A percentile compares a stretch with the other conserved stretches of the same genome.
phyloP scores from a whole-genome alignment of 2,113 vertebrate species.

The Probosciger aterrimus region DNA sequence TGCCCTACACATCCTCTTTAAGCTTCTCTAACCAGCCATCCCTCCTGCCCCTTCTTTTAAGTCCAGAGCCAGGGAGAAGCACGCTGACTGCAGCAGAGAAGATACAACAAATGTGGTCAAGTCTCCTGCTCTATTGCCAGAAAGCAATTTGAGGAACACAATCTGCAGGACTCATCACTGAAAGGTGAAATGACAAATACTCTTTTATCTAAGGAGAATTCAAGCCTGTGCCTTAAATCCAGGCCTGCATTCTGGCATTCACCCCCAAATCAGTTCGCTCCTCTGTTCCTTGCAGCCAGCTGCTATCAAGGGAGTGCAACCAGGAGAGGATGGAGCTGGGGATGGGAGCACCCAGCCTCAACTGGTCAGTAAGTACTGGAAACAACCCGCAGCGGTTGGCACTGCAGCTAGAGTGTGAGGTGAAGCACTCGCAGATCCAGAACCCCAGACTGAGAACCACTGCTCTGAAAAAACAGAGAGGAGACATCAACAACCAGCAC shows the following conservation, averaged over 20 bases:
- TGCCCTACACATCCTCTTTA: background rate
- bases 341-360: background rate
- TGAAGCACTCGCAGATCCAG: background rate
- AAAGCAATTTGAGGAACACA: background rate
- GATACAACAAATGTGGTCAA: background rate
- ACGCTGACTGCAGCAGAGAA: background rate
- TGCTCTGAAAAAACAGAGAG: constrained; percentile 57
- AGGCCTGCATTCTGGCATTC: background rate
- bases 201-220: background rate
- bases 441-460: background rate
- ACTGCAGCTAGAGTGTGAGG: background rate
- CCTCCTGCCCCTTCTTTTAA: background rate
- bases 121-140: background rate
- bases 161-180: accelerated
- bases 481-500: constrained; percentile 21
- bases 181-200: accelerated
- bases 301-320: background rate
- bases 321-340: background rate
- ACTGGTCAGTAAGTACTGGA: background rate
- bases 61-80: background rate
- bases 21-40: background rate
- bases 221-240: background rate
- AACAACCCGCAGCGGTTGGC: background rate
- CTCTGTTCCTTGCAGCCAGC: background rate
- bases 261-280: background rate